phyloP scores from a whole-genome alignment of 1,140 invertebrate genomes.

The Papilio machaon region DNA sequence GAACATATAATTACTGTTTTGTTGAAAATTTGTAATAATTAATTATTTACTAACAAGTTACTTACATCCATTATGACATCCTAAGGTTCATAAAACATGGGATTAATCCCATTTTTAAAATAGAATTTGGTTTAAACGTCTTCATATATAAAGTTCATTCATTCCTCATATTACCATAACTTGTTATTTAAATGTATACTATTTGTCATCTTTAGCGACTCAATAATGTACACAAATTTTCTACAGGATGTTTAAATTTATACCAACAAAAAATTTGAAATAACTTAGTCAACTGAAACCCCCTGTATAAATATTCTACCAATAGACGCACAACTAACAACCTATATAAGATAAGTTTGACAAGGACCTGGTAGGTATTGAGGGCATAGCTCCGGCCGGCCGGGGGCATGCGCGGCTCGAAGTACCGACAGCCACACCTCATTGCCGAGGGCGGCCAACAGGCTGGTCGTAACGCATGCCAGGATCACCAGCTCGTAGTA shows the following conservation, averaged over 20 bases:
- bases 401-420: slow-evolving; percentile 61
- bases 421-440: slow-evolving; percentile 75
- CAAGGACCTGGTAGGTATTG: slow-evolving; percentile 62
- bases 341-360: background rate
- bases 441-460: slow-evolving; percentile 70
- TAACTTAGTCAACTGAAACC: slow-evolving; percentile 14
- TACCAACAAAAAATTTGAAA: background rate
- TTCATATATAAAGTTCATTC: background rate
- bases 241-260: background rate
- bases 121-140: background rate
- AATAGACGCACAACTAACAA: background rate
- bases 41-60: background rate
- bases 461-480: slow-evolving; percentile 70
- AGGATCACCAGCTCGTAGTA: slow-evolving; percentile 69
- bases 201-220: too few species aligned
- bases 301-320: slow-evolving; percentile 12
- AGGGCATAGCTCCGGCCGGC: slow-evolving; percentile 59
- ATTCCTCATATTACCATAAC: background rate
- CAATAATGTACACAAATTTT: too few species aligned
- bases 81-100: background rate
- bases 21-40: background rate
- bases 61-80: slow-evolving; percentile 1
- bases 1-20: background rate
- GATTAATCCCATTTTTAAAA: background rate
- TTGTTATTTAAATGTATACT: too few species aligned